A percentile compares a stretch with the other conserved stretches of the same genome.
phyloP scores from a whole-genome alignment of 2,888 invertebrate genomes.

The Troglohyphantes excavatus region DNA sequence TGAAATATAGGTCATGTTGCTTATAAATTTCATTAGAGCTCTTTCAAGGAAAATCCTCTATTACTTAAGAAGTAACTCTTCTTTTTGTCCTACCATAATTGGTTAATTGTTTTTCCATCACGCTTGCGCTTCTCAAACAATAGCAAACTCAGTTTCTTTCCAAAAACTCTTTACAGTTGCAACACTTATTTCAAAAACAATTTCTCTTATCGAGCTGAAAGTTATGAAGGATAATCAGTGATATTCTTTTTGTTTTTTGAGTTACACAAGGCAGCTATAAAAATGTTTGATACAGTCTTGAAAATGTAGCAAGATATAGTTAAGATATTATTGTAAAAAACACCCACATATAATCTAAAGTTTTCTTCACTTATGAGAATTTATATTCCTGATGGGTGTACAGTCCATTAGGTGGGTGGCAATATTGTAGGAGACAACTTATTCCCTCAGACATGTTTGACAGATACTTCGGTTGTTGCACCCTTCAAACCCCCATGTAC shows the following conservation, averaged over 20 bases:
- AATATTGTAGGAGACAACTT: constrained; percentile 15
- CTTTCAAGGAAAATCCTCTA: too few species aligned
- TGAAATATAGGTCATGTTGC: too few species aligned
- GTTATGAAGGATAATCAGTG: not conserved
- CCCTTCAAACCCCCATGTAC: not conserved
- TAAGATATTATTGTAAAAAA: not conserved
- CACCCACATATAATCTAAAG: not conserved
- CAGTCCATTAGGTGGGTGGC: constrained; percentile 21
- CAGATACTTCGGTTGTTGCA: constrained; percentile 21
- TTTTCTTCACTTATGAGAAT: not conserved
- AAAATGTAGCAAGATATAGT: not conserved
- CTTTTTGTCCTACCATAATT: not conserved
- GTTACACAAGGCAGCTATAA: not conserved
- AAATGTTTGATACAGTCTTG: too few species aligned
- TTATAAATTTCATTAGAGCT: too few species aligned
- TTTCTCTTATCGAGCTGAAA: not conserved
- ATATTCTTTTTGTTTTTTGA: not conserved
- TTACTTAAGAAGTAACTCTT: too few species aligned
- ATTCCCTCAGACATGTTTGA: not conserved
- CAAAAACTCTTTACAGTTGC: not conserved
- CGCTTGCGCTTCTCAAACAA: not conserved
- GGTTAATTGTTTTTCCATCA: not conserved
- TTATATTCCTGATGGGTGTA: constrained; percentile 8
- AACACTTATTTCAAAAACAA: not conserved
- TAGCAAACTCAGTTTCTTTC: not conserved